Conservation (phyloP, 2,797 vertebrate species). For the Arrhamphus sclerolepis region DNA sequence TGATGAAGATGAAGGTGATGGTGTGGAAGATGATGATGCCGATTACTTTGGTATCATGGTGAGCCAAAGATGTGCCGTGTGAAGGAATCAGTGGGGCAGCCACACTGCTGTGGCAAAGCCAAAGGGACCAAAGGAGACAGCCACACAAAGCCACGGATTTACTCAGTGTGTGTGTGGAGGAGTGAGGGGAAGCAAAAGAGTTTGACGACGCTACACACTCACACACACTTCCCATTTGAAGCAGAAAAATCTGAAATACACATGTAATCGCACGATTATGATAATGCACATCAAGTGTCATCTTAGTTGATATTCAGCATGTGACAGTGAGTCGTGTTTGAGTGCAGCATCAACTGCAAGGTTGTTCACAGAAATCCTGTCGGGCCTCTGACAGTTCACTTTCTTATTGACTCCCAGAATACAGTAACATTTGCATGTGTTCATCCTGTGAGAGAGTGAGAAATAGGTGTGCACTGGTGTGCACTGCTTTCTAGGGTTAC, state of each 20-base stretch:
- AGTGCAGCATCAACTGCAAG: slow-evolving; percentile 40
- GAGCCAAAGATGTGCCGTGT: slow-evolving; percentile 44
- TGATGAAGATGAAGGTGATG: slow-evolving; percentile 63
- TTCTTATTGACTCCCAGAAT: slow-evolving; percentile 56
- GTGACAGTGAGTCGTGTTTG: slow-evolving; percentile 52
- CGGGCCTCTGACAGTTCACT: slow-evolving; percentile 32
- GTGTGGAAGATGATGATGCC: slow-evolving; percentile 33
- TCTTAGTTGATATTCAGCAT: slow-evolving; percentile 68
- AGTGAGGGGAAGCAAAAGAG: slow-evolving; percentile 10
- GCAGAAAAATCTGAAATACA: slow-evolving; percentile 74
- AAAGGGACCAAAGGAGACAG: slow-evolving; percentile 64
- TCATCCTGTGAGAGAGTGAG: slow-evolving; percentile 5
- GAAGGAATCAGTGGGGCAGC: slow-evolving; percentile 57
- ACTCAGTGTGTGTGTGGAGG: slow-evolving; percentile 18
- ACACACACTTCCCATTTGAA: slow-evolving; percentile 56
- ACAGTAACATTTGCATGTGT: not conserved
- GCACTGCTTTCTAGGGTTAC: not conserved
- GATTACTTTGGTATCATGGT: slow-evolving; percentile 56
- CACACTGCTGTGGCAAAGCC: slow-evolving; percentile 49
- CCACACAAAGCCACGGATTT: slow-evolving; percentile 68
- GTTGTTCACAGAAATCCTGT: slow-evolving; percentile 56
- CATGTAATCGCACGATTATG: slow-evolving; percentile 79
- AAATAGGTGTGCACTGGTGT: not conserved
- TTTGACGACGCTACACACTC: slow-evolving; percentile 47
- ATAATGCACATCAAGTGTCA: slow-evolving; percentile 79